Base-by-base conservation (phyloP, 2,888 invertebrate species). In the Ypsolopha sequella region DNA sequence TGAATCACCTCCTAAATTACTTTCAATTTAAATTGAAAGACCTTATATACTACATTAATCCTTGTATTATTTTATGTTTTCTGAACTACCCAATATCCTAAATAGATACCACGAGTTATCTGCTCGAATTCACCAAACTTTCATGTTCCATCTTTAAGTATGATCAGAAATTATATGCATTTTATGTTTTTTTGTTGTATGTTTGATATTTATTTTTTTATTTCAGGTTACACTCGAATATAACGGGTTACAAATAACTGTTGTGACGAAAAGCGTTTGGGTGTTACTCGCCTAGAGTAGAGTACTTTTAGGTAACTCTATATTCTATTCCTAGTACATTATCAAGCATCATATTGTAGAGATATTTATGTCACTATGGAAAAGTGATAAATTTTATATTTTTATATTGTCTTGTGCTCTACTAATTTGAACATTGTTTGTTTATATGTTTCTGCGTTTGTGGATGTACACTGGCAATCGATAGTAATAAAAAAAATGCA, bases 191-290 rank as follows among this genome's bases (percentile, higher is more conserved):
- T 51, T 51, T 56, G 10, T 47, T 41, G 36, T 52, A 54, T 56
- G 58, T 59, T 55, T 60, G 61, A 60, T 58, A 60, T 60, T 60
- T 60, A 49, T 56, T 62, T 60, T 70, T 74, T 70, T 57, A 66
- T 85, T 82, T 62, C 82, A 85, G 85, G 81, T 75, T 74, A 76
- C 74, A 70, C 76, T 86, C 73, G 81, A 81, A 79, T 84, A 75
- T 84, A 79, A 84, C 51, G 86, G 84, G 63, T 61, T 81, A 61
- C 64, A 77, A 64, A 77, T 85, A 65, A 72, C 70, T 56, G 68
- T 85, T 57, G 78, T 82, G 51, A 78, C 82, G 52, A 75, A 77
- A 75, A 77, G 78, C 1, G 80, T 84, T 36, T 80, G 73, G 78
- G 79, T 78, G 10, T 68, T 86, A 52, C 73, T 86, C 39, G 77